Percentiles rank a stretch among this genome's conserved stretches.
These are phyloP conservation scores for Phalera bucephala DNA, from an alignment of 2,888 invertebrate genomes.

Conservation along the genomic window DNA sequence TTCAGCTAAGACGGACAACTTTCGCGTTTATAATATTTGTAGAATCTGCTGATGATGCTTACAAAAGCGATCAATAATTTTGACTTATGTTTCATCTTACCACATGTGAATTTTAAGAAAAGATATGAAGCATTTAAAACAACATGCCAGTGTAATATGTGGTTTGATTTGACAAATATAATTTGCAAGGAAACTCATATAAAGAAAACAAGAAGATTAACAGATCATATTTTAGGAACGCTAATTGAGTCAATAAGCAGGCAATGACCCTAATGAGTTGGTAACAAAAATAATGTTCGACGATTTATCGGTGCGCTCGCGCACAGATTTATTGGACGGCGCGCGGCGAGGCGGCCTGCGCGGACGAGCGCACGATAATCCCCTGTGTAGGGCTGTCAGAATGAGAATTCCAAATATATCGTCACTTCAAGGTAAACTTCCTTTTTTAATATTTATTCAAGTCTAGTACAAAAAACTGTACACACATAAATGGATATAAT, in stretches of 20 bases:
- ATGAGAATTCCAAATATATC: slow-evolving; percentile 11
- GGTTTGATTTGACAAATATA: slow-evolving; percentile 53
- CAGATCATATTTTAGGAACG: slow-evolving; percentile 61
- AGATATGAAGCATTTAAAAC: slow-evolving; percentile 15
- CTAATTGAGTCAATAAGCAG: slow-evolving; percentile 78
- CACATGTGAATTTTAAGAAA: neutral
- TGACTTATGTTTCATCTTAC: neutral
- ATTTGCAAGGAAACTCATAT: slow-evolving; percentile 49
- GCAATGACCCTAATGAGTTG: slow-evolving; percentile 81
- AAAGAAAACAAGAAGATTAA: slow-evolving; percentile 61
- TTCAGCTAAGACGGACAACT: too few species aligned
- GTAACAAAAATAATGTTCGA: slow-evolving; percentile 79
- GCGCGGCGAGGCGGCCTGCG: slow-evolving; percentile 43
- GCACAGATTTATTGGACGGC: slow-evolving; percentile 74
- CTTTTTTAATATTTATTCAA: too few species aligned
- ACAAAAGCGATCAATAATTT: neutral
- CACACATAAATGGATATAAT: too few species aligned
- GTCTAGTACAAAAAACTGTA: too few species aligned
- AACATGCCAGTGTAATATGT: slow-evolving; percentile 31
- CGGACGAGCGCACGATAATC: slow-evolving; percentile 64
- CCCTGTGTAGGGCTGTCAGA: slow-evolving; percentile 60
- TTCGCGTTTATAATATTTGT: too few species aligned
- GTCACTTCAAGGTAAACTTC: too few species aligned
- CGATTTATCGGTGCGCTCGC: slow-evolving; percentile 79
- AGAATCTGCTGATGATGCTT: too few species aligned